Percentiles rank a stretch among this genome's conserved stretches.
These are phyloP conservation scores for Acanthopleura granulata DNA, from an alignment of 2,888 invertebrate genomes.

Conservation along the genomic window DNA sequence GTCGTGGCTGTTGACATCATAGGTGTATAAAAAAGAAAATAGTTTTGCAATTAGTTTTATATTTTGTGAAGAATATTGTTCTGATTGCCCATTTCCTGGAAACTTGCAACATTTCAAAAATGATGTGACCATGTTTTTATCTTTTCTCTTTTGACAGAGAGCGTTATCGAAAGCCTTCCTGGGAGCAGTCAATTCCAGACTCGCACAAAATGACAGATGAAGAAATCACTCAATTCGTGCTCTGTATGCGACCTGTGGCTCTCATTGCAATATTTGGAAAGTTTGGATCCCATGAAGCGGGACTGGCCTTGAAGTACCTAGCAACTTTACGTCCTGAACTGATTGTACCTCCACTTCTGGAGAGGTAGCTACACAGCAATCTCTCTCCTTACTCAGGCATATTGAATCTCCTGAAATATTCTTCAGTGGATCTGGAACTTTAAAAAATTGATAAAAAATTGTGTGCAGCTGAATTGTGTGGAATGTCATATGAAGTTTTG, in stretches of 20 bases:
- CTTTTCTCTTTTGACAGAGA: constrained; percentile 44
- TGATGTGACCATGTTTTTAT: too few relatives aligned
- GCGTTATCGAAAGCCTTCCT: constrained; percentile 68
- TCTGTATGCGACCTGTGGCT: constrained; percentile 79
- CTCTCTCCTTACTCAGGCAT: too few relatives aligned
- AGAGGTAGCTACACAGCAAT: constrained; percentile 72
- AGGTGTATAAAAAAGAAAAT: too few relatives aligned
- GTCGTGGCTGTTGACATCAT: too few relatives aligned
- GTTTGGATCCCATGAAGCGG: constrained; percentile 76
- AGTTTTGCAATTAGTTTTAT: too few relatives aligned
- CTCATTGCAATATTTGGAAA: constrained; percentile 86
- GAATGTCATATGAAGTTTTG: too few relatives aligned
- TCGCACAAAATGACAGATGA: constrained; percentile 81
- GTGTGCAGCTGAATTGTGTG: too few relatives aligned
- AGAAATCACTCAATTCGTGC: constrained; percentile 86
- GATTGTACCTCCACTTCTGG: constrained; percentile 86
- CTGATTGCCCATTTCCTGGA: neutral
- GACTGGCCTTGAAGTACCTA: constrained; percentile 80
- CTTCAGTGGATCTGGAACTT: too few relatives aligned
- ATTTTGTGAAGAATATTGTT: too few relatives aligned
- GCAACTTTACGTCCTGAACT: constrained; percentile 84
- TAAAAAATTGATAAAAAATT: too few relatives aligned
- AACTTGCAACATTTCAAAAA: neutral
- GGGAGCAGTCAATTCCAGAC: constrained; percentile 81
- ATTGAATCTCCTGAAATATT: too few relatives aligned